Conservation (phyloP, 2,113 vertebrate species). For the Amphilophus citrinellus region DNA sequence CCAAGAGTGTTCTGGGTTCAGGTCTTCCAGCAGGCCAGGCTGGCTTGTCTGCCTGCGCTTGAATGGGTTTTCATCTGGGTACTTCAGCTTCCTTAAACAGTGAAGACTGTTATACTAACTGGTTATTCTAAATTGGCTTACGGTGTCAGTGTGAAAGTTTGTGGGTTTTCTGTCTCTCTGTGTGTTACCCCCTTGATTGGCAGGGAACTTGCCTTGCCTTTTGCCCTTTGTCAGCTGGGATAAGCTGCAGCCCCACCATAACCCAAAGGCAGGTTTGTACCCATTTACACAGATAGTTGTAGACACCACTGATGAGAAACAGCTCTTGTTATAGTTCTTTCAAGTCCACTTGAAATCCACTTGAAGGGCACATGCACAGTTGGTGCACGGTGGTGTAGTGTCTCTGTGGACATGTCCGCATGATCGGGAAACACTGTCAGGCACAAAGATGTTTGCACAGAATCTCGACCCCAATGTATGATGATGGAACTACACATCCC, state of each 20-base stretch:
- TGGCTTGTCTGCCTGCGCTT: background rate
- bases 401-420: background rate
- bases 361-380: background rate
- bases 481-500: background rate
- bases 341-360: background rate
- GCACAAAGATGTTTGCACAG: conserved; percentile 1
- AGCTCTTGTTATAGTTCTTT: background rate
- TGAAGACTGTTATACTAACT: background rate
- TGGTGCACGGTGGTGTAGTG: background rate
- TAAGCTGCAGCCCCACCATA: background rate
- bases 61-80: background rate
- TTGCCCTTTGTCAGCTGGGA: background rate
- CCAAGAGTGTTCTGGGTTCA: background rate
- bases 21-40: background rate
- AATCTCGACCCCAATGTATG: background rate
- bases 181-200: background rate
- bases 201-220: background rate
- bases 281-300: background rate
- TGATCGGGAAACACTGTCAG: background rate
- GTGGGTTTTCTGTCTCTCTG: background rate
- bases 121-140: background rate
- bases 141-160: background rate
- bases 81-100: background rate
- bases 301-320: background rate
- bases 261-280: background rate